Evolutionary conservation across 1,140 invertebrate genomes (phyloP).

Genomic region (Drosophila melanica): DNA sequence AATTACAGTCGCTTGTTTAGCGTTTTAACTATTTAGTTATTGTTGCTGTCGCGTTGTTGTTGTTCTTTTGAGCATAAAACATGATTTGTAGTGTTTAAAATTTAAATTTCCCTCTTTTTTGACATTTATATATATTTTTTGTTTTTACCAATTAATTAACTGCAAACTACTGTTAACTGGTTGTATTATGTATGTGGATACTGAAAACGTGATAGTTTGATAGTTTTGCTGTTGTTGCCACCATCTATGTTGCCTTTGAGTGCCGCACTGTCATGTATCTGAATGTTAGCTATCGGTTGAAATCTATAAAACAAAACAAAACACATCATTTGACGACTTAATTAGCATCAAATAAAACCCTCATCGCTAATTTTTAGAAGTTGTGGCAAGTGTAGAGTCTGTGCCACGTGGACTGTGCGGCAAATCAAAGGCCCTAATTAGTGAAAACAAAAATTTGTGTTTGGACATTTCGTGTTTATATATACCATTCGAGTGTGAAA

Average conservation of each 20-base stretch:
- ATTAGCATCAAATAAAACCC: conserved; percentile 55
- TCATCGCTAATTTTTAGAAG: conserved; percentile 6
- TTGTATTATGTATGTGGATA: conserved; percentile 53
- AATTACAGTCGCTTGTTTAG: conserved; percentile 50
- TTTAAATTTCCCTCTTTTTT: conserved; percentile 58
- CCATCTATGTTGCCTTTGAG: conserved; percentile 6
- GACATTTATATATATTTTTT: conserved; percentile 39
- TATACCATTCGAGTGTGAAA: conserved; percentile 68
- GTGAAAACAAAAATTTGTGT: conserved; percentile 47
- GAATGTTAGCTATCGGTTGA: conserved; percentile 3
- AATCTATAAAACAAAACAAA: conserved; percentile 4
- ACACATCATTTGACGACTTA: conserved; percentile 60
- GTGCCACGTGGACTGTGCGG: conserved; percentile 42
- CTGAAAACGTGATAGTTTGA: conserved; percentile 70
- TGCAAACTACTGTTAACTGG: conserved; percentile 75
- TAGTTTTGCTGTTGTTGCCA: conserved; percentile 49
- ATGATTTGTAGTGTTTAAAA: conserved; percentile 66
- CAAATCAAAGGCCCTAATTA: conserved; percentile 69
- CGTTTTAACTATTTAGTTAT: conserved; percentile 30
- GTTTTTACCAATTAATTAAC: conserved; percentile 67
- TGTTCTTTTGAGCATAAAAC: conserved; percentile 56
- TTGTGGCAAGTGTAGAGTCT: conserved; percentile 35
- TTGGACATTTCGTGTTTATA: conserved; percentile 49
- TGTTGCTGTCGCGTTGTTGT: conserved; percentile 18
- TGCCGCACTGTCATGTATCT: conserved; percentile 1